Evolutionary conservation across 2,113 vertebrate species (phyloP), one percentile per base, ranked within the genome.

Genomic region (Cryptomyrus ogoouensis): DNA sequence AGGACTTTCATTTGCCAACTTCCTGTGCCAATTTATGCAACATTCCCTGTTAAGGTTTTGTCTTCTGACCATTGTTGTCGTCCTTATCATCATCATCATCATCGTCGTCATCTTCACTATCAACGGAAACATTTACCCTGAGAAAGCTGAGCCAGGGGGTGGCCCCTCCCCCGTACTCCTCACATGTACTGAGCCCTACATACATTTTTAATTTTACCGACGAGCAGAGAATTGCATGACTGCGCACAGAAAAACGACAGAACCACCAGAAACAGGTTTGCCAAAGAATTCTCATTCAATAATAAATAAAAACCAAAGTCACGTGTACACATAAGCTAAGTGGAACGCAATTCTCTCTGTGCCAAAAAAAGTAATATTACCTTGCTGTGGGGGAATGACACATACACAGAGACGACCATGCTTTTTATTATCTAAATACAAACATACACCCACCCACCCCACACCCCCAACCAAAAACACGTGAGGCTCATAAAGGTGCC

Each of bases 1-100:
- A 19, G 35, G 44, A 46, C 83, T 85, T 49, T 66, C 19, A 74
- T 87, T 70, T 74, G 27, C 24, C 24, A 90, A 87, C 47, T 89
- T 89, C 56, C 49, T 83, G 77, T 80, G 35, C 74, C 39, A 12
- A 80, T 80, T 88, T 88, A 88, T 88, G 62, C 84, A 52, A 66
- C 31, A 39, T 77, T 90, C 50, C 46, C 86, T 87, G 58, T 88
- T 83, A 89, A 42, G 39, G 47, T 49, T 56, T 39, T 19, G 42
- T 47, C 15, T 46, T 80, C 12, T 90, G 46, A 83, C 77, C 58
- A 56, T 24, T 24, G 35, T 44, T 39, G 3, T 62, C 9, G 21
- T 89, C 19, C 5, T 62, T 15, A 46, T 24, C 3, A 46, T 77
- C 31, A 39, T 17, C 21, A 12, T n/a, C 83, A 10, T 84, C 15